A percentile compares a stretch with the other conserved stretches of the same genome.
Evolutionary conservation across 2,888 invertebrate species (phyloP).

Genomic region (Thymelicus lineola): DNA sequence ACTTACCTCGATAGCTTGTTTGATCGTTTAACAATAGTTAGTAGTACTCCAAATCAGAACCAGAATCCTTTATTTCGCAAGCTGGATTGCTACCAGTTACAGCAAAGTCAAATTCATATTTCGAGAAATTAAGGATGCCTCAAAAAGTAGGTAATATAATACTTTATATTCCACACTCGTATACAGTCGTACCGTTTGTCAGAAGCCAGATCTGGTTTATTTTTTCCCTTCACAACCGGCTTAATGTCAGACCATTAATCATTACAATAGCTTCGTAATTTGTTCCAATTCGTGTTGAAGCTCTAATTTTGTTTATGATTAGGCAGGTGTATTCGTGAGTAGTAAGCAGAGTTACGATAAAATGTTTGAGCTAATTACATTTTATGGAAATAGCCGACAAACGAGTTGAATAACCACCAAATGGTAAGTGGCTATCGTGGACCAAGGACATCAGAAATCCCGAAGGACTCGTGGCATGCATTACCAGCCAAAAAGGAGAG

Average conservation of each 20-base stretch:
- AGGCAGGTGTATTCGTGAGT: conserved; percentile 1
- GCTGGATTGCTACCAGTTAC: too few relatives aligned
- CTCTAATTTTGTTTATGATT: conserved; percentile 14
- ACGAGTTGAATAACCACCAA: too few relatives aligned
- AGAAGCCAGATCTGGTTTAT: conserved; percentile 8
- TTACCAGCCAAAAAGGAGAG: too few relatives aligned
- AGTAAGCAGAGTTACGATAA: not conserved
- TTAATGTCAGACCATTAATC: conserved; percentile 21
- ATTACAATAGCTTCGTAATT: conserved; percentile 16
- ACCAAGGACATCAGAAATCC: too few relatives aligned
- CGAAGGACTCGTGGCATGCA: too few relatives aligned
- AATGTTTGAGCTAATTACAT: not conserved
- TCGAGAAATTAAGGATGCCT: too few relatives aligned
- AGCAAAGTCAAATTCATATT: too few relatives aligned
- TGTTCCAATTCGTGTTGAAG: conserved; percentile 22
- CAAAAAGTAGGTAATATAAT: too few relatives aligned
- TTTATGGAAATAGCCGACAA: not conserved
- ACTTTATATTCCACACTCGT: not conserved
- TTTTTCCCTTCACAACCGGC: conserved; percentile 3
- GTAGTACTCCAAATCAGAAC: too few relatives aligned
- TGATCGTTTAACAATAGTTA: too few relatives aligned
- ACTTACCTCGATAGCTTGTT: too few relatives aligned
- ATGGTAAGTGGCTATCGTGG: too few relatives aligned
- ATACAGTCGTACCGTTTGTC: conserved; percentile 6
- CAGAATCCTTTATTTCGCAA: not conserved